Percentiles rank a stretch among this genome's conserved stretches.
Evolutionary conservation across 2,888 invertebrate genomes (phyloP).

Genomic region (Sminthurides aquaticus): DNA sequence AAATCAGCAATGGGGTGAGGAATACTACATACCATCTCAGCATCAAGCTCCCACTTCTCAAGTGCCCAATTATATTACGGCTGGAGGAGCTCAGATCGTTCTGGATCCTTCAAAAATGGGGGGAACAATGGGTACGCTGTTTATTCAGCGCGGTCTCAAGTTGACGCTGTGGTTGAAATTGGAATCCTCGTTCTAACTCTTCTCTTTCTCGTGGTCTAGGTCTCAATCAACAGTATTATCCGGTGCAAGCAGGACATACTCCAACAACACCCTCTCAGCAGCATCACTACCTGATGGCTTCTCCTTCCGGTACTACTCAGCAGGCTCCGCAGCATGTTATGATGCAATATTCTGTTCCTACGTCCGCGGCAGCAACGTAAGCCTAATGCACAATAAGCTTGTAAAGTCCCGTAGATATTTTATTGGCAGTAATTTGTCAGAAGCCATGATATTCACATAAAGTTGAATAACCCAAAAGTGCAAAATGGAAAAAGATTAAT

Average conservation of each 20-base stretch:
- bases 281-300: conserved; percentile 20
- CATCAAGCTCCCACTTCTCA: conserved; percentile 10
- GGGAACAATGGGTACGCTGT: conserved; percentile 14
- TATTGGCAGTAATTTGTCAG: too few relatives aligned
- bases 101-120: conserved; percentile 18
- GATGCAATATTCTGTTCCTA: conserved; percentile 27
- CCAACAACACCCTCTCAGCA: conserved; percentile 10
- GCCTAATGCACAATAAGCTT: background rate
- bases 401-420: too few relatives aligned
- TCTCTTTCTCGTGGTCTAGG: conserved; percentile 9
- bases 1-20: conserved; percentile 21
- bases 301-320: conserved; percentile 7
- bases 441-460: too few relatives aligned
- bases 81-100: conserved; percentile 15
- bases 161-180: background rate
- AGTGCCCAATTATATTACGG: conserved; percentile 6
- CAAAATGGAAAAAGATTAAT: too few relatives aligned
- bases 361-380: conserved; percentile 15
- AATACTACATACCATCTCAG: conserved; percentile 19
- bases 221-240: conserved; percentile 26
- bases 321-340: conserved; percentile 18
- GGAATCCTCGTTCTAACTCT: background rate
- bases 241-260: conserved; percentile 15
- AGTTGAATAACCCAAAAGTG: too few relatives aligned
- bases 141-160: background rate